Base-by-base conservation (phyloP, 2,888 invertebrate species). In the Rhagonycha lutea region DNA sequence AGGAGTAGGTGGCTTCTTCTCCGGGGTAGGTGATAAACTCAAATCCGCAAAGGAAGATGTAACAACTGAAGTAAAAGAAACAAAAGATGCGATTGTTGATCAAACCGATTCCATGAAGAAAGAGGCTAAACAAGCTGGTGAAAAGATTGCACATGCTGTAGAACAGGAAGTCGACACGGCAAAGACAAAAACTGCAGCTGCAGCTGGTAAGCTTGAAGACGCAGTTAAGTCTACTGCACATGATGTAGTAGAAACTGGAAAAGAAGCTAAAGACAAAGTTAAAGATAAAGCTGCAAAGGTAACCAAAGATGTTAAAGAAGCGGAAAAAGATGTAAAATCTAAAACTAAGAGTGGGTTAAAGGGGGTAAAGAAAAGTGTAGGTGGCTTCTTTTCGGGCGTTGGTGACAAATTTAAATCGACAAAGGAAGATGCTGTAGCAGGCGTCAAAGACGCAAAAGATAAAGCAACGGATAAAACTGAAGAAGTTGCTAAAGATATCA, bases 221-320 rank as follows among this genome's bases (percentile, higher is more conserved):
- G 78, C 78, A 69, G 74, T 80, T 10, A 69, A 32, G 14, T 75
- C 75, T n/a, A 79, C 72, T 24, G 14, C 79, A n/a, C 78, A 76
- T 63, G 78, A 79, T 14, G 32, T 70, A 14, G 3, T 14, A 14
- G 69, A 73, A 14, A 8, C 68, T 4, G 32, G 61, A 3, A 68
- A 61, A 61, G 68, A 68, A 4, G 78, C 81, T 24, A 80, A 78
- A 29, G 82, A 82, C 47, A 79, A 80, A 68, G 70, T 76, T 23
- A 81, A 81, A 61, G 83, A 84, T n/a, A 79, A 73, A 8, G 62
- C 79, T 0, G 80, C 81, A 0, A 83, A 83, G 4, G 80, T 80
- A 0, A 76, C 24, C 69, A 77, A 28, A 79, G 76, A 76, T 23
- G 70, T 68, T 11, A 80, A 80, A 74, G 76, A 79, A 65, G 75